A percentile compares a stretch with the other conserved stretches of the same genome.
Conservation (phyloP, 2,888 invertebrate genomes). For the Lasioglossum zephyrum region DNA sequence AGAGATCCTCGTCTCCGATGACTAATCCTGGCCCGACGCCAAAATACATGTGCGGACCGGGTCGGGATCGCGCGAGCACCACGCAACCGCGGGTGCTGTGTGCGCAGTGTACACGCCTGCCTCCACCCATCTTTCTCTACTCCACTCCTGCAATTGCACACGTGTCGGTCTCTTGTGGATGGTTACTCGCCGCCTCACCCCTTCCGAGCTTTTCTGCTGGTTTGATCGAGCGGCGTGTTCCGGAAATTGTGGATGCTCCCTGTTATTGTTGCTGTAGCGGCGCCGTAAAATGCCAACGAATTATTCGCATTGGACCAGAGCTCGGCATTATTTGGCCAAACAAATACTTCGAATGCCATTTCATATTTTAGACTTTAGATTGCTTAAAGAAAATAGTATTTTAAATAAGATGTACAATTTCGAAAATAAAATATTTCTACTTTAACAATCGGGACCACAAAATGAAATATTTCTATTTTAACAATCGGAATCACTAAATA, state of each 20-base stretch:
- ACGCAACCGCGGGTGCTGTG: conserved; percentile 18
- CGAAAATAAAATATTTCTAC: no score
- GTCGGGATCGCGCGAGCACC: not conserved
- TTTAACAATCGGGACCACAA: no score
- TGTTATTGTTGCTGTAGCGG: not conserved
- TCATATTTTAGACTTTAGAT: no score
- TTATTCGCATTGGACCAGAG: not conserved
- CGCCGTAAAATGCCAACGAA: not conserved
- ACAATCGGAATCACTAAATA: no score
- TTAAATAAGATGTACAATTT: no score
- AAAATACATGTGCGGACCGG: conserved; percentile 46
- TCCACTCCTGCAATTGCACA: not conserved
- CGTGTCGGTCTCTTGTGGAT: conserved; percentile 10
- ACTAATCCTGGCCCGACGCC: conserved; percentile 74
- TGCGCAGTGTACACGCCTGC: not conserved
- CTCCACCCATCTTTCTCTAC: conserved; percentile 6
- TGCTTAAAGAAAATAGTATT: no score
- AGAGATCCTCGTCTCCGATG: conserved; percentile 65
- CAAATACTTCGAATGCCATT: no score
- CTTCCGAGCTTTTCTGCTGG: conserved; percentile 6
- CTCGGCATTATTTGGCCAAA: no score
- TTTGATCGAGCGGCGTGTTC: conserved; percentile 5
- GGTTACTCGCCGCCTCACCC: not conserved
- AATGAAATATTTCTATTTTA: no score
- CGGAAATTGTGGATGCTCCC: conserved; percentile 1